Base-by-base conservation (phyloP, 2,113 vertebrate genomes). In the Dolichotis patagonum region DNA sequence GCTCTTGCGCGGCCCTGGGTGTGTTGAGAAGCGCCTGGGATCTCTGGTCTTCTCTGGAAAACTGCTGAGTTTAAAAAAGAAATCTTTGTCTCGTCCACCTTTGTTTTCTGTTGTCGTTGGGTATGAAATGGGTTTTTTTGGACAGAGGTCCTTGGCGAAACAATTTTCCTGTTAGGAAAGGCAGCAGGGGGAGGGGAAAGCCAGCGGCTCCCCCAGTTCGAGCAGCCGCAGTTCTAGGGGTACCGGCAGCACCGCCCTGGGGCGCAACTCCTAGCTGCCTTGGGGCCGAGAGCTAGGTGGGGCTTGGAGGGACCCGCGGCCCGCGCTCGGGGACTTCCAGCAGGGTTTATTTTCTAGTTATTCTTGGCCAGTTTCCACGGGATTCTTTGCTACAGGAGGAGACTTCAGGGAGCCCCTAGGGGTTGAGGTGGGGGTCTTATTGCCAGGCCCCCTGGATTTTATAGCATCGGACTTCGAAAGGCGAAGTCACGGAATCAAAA, bases 401-500 rank as follows among this genome's bases (percentile, higher is more conserved):
- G 96, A 81, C 75, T 91, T 92, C 46, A 46, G 94, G 94, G 94
- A 95, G 56, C 85, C 91, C 88, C 87, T 75, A 49, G 58, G 75
- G 85, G 94, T 43, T 52, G 62, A 46, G 35, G 75, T 88, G 62
- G 63, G 97, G 97, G 85, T 5, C 65, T 60, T 97, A 92, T 87
- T 94, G 0, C 10, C 54, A 22, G 98, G 94, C n/a, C 77, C 46
- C 96, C 96, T 78, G 97, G 96, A 97, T 98, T 98, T 98, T 98
- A 98, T 2, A 97, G 95, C 97, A 96, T 97, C 0, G 75, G 65
- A 97, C 98, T 96, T 98, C 19, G 6, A 97, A 97, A 97, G 97
- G 96, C 93, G 84, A 98, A 98, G 98, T 98, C 98, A 98, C 97
- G 97, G 98, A 97, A 98, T 97, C 96, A 97, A 98, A 98, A 98